Evolutionary conservation across 1,140 invertebrate species (phyloP).

Genomic region (Euura lappo): DNA sequence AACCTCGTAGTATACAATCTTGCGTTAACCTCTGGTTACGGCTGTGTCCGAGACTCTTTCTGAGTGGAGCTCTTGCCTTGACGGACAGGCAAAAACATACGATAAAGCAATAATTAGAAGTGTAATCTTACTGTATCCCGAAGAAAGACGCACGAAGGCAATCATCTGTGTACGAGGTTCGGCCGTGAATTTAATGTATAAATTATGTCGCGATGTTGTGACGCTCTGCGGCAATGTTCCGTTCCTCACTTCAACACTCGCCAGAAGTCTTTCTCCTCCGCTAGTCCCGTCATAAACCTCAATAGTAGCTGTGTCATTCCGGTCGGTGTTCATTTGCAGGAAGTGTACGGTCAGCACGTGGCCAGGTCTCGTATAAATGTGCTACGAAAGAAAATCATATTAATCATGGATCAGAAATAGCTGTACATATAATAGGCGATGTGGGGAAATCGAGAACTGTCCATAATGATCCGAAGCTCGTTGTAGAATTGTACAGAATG

Average conservation of each 20-base stretch:
- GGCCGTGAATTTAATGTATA: constrained; percentile 78
- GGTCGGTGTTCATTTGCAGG: constrained; percentile 75
- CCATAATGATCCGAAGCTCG: too few relatives aligned
- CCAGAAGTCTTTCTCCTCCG: constrained; percentile 71
- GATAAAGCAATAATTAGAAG: constrained; percentile 23
- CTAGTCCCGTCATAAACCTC: constrained; percentile 81
- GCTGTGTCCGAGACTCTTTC: too few relatives aligned
- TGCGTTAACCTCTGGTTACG: too few relatives aligned
- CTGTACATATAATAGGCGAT: constrained; percentile 1
- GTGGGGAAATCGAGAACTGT: not conserved
- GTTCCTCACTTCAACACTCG: constrained; percentile 74
- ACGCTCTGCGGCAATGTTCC: constrained; percentile 85
- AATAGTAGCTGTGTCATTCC: constrained; percentile 75
- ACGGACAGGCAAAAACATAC: not conserved
- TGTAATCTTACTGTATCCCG: constrained; percentile 67
- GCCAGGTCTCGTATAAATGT: constrained; percentile 76
- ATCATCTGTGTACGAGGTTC: constrained; percentile 72
- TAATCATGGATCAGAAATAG: constrained; percentile 17
- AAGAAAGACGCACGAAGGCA: constrained; percentile 77
- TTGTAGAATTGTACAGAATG: too few relatives aligned
- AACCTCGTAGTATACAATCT: too few relatives aligned
- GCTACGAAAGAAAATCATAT: constrained; percentile 42
- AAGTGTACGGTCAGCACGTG: constrained; percentile 86
- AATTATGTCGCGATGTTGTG: constrained; percentile 75
- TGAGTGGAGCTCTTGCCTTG: too few relatives aligned